Conservation (phyloP, 2,888 invertebrate species). For the Venusia cambrica region DNA sequence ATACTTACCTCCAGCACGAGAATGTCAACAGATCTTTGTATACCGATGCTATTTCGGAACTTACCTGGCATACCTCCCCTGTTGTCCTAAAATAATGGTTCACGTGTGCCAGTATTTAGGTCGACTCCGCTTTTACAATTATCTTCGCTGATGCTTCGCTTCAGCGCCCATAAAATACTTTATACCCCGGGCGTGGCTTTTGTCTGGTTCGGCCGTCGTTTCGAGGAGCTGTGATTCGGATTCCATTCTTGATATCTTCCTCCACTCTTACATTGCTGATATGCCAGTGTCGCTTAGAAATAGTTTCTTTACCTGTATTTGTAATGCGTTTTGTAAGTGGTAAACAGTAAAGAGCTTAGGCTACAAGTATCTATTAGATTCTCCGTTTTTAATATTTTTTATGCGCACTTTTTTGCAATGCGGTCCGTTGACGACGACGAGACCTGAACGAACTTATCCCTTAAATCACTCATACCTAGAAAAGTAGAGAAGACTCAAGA, state of each 20-base stretch:
- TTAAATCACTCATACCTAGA: no score
- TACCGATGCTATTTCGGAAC: constrained; percentile 53
- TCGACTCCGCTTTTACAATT: constrained; percentile 68
- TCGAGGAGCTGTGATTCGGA: constrained; percentile 23
- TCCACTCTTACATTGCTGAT: constrained; percentile 6
- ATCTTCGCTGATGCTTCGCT: constrained; percentile 61
- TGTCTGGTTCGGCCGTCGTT: no score
- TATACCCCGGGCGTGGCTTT: constrained; percentile 37
- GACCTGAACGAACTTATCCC: no score
- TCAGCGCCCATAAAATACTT: constrained; percentile 46
- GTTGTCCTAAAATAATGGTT: constrained; percentile 65
- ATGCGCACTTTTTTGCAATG: no score
- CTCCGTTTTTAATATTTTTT: no score
- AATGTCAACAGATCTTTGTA: constrained; percentile 34
- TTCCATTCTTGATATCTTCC: constrained; percentile 17
- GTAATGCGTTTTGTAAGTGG: no score
- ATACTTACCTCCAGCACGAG: constrained; percentile 1
- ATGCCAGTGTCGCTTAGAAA: neutral
- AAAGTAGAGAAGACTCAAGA: no score
- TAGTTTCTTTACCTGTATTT: no score
- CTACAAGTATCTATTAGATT: no score
- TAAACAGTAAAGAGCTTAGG: no score
- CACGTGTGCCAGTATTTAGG: constrained; percentile 66
- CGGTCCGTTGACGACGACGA: no score
- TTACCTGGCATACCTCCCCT: constrained; percentile 61